Conservation (phyloP, 2,888 invertebrate species). For the Heliconius aoede region DNA sequence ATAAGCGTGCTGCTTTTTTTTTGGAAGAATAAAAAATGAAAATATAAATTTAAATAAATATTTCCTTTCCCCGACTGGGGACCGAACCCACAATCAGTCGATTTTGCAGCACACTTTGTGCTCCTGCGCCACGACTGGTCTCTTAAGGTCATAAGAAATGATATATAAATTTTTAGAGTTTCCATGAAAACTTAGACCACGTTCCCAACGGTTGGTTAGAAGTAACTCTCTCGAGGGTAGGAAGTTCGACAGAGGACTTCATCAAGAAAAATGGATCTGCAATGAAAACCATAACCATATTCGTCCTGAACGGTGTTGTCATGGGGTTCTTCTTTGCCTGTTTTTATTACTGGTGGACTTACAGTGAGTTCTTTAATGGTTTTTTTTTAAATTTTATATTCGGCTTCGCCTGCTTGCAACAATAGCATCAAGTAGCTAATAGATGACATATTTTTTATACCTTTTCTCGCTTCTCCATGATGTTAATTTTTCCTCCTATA, state of each 20-base stretch:
- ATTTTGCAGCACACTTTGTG: too few species aligned
- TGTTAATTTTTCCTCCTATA: too few species aligned
- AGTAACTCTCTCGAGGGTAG: conserved; percentile 58
- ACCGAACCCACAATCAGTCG: too few species aligned
- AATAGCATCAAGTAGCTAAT: neutral
- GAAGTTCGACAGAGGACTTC: conserved; percentile 65
- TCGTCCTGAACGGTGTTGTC: conserved; percentile 65
- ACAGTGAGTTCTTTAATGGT: conserved; percentile 59
- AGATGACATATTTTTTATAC: neutral
- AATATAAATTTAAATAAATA: too few species aligned
- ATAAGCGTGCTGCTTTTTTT: too few species aligned
- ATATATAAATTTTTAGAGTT: conserved; percentile 50
- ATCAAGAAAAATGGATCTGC: conserved; percentile 60
- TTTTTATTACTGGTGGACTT: conserved; percentile 66
- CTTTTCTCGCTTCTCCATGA: too few species aligned
- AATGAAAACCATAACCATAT: conserved; percentile 58
- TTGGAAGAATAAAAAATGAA: too few species aligned
- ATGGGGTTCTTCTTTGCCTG: conserved; percentile 71
- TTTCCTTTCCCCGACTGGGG: too few species aligned
- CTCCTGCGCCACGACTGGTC: too few species aligned
- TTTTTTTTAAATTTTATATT: neutral
- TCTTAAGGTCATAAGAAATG: too few species aligned
- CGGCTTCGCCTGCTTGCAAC: neutral
- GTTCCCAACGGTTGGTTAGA: conserved; percentile 71
- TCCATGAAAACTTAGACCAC: conserved; percentile 67